Base-by-base conservation (phyloP, 2,888 invertebrate species). In the Gymnocheta viridis region DNA sequence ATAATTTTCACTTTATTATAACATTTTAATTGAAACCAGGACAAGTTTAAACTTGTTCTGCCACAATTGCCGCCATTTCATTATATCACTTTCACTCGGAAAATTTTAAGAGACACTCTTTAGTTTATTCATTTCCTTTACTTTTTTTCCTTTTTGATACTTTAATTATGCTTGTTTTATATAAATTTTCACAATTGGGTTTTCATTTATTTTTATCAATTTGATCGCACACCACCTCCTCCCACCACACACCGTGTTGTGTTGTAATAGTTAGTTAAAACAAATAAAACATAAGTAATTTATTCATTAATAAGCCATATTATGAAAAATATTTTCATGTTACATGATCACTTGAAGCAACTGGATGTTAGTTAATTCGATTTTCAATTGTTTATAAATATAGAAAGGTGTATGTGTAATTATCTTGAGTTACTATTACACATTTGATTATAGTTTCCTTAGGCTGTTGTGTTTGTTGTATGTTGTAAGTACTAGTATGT, bases 81-180 rank as follows among this genome's bases (percentile, higher is more conserved):
- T 81, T 86, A 83, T 87, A 85, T 86, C 83, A 83, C 83, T 83
- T 83, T 83, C 83, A 83, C 83, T 83, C 58, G 49, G 27, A 44
- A 73, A 66, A 67, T 17, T 78, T 17, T 22, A 17, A 6, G 4
- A 32, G 41, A 6, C 32, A 41, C 17, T 69, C 14, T 19, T 22
- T 14, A 10, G 4, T 27, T 4, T 12, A 19, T 56, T 7, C 9
- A 29, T 49, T 79, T 70, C 29, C 47, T 49, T 67, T 69, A n/a
- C 62, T 22, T 24, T 22, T 24, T 62, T 70, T 69, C 14, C 54
- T 27, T 56, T 66, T 47, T 38, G 27, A 2, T 10, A 24, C 27
- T 60, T 17, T 1, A 6, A n/a, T 47, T 32, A 10, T n/a, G 17
- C 14, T 32, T 14, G 12, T 24, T 60, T 41, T 22, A 22, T 51